Evolutionary conservation across 1,140 invertebrate genomes (phyloP).

Genomic region (Brachionus rotundiformis): DNA sequence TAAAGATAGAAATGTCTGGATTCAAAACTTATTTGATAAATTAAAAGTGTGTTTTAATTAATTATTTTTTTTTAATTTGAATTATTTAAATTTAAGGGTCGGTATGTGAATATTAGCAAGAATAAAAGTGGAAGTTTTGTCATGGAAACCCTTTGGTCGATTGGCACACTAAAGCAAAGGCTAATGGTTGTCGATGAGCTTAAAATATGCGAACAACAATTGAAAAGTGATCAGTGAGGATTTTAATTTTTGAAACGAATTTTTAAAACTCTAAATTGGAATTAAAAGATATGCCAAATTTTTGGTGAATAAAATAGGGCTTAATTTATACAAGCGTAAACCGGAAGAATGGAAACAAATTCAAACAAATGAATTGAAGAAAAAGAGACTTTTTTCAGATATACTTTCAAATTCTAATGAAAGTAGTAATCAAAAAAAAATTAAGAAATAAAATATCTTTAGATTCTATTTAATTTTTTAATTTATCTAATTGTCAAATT

Average conservation of each 20-base stretch:
- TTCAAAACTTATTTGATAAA: conserved; percentile 40
- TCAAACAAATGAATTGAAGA: conserved; percentile 40
- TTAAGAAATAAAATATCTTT: conserved; percentile 19
- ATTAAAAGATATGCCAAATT: conserved; percentile 28
- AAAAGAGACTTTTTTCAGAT: conserved; percentile 40
- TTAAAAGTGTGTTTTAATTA: not conserved
- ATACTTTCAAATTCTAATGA: not conserved
- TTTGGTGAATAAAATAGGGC: conserved; percentile 44
- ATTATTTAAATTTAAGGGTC: conserved; percentile 1
- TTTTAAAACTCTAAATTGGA: not conserved
- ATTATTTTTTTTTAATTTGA: not conserved
- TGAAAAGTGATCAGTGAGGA: conserved; percentile 34
- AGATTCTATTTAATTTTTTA: too few relatives aligned
- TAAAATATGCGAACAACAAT: conserved; percentile 44
- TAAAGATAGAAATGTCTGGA: conserved; percentile 42
- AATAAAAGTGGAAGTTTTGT: conserved; percentile 52
- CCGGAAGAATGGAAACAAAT: conserved; percentile 50
- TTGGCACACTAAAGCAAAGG: conserved; percentile 9
- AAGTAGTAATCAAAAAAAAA: conserved; percentile 24
- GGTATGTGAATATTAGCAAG: conserved; percentile 29
- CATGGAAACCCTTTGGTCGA: conserved; percentile 37
- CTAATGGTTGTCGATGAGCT: conserved; percentile 33
- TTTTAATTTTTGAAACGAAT: not conserved
- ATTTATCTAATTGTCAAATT: too few relatives aligned
- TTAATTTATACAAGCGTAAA: conserved; percentile 45